Evolutionary conservation across 2,888 invertebrate genomes (phyloP).

Genomic region (Acanthosepion lycidas): DNA sequence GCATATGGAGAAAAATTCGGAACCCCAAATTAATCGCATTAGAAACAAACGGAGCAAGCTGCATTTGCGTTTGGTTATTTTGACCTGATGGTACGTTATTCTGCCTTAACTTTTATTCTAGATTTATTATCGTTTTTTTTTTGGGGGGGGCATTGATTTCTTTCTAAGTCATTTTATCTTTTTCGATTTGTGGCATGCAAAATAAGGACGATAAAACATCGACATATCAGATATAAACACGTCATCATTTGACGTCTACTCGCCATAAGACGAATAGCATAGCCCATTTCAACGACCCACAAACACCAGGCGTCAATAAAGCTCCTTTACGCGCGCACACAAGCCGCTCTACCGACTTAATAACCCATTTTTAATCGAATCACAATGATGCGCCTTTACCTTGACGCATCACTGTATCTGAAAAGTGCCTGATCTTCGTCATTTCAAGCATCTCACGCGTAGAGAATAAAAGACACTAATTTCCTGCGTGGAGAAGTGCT

Average conservation of each 20-base stretch:
- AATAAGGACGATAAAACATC: neutral
- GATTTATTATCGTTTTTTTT: no score
- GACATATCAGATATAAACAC: neutral
- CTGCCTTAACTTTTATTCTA: no score
- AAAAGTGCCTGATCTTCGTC: neutral
- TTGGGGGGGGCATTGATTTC: no score
- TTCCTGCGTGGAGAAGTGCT: neutral
- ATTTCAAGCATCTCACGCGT: neutral
- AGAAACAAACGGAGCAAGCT: no score
- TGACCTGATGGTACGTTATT: no score
- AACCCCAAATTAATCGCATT: no score
- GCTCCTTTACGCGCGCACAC: neutral
- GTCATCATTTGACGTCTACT: neutral
- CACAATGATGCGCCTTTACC: neutral
- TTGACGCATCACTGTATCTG: neutral
- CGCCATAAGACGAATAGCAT: neutral
- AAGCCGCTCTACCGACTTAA: neutral
- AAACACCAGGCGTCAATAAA: neutral
- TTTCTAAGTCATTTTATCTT: neutral
- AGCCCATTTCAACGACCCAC: neutral
- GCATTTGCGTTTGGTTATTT: no score
- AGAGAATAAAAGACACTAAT: neutral
- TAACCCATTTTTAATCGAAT: neutral
- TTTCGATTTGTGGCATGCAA: neutral
- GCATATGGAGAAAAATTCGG: no score